Evolutionary conservation across 2,113 vertebrate species (phyloP).

Genomic region (Willisornis vidua): DNA sequence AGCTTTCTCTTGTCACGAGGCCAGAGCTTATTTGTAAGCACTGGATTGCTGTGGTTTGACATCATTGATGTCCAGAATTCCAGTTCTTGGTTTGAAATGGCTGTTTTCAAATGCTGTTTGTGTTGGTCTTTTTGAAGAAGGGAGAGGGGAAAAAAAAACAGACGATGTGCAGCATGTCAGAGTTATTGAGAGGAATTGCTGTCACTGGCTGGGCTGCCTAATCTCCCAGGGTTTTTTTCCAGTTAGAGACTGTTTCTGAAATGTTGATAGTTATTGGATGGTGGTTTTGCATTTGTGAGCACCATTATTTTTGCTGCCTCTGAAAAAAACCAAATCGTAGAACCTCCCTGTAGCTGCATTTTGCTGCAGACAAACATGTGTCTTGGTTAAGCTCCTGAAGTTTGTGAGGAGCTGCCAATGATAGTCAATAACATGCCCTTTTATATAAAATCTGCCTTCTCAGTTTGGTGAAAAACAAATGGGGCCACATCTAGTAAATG

Average conservation of each 20-base stretch:
- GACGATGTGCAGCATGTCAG: neutral
- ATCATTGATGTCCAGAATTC: neutral
- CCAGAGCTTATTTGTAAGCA: neutral
- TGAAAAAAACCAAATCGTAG: neutral
- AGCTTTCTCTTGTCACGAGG: neutral
- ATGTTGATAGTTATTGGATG: neutral
- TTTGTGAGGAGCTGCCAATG: neutral
- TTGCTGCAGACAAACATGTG: neutral
- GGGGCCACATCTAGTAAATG: neutral
- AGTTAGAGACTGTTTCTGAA: neutral
- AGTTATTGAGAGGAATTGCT: slow-evolving; percentile 15
- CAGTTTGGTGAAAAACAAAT: neutral
- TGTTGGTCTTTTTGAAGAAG: neutral
- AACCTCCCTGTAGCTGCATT: neutral
- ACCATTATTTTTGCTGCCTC: neutral
- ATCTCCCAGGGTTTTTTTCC: neutral
- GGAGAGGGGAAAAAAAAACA: neutral
- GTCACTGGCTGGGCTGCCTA: neutral
- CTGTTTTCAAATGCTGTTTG: slow-evolving; percentile 33
- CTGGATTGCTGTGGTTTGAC: neutral
- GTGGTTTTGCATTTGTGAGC: neutral
- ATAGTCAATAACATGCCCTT: slow-evolving; percentile 45
- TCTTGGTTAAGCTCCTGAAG: slow-evolving; percentile 8
- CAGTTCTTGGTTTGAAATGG: neutral
- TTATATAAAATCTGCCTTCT: neutral